Evolutionary conservation across 2,888 invertebrate species (phyloP).

Genomic region (Xanthia togata): DNA sequence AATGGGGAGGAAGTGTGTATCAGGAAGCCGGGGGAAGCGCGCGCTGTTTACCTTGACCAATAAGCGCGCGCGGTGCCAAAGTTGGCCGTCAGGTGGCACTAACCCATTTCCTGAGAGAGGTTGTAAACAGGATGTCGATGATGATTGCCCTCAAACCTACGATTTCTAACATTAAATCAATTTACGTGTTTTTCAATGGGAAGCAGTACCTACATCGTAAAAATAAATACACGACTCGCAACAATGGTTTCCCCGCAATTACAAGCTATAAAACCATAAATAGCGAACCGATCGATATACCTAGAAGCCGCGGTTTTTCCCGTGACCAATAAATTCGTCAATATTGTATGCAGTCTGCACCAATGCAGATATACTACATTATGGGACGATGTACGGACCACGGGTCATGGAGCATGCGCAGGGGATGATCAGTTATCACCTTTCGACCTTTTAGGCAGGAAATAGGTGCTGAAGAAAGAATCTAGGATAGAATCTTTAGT

Average conservation of each 20-base stretch:
- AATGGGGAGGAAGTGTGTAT: too few relatives aligned
- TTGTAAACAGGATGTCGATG: too few relatives aligned
- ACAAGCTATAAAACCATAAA: slow-evolving; percentile 28
- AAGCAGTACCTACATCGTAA: slow-evolving; percentile 25
- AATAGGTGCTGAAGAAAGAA: background rate
- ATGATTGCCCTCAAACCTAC: background rate
- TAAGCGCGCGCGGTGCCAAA: too few relatives aligned
- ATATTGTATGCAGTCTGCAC: slow-evolving; percentile 64
- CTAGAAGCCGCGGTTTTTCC: slow-evolving; percentile 30
- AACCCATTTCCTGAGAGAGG: too few relatives aligned
- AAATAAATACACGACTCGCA: slow-evolving; percentile 18
- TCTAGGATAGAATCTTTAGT: slow-evolving; percentile 2
- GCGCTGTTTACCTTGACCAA: too few relatives aligned
- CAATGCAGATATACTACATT: slow-evolving; percentile 42
- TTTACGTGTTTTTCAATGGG: slow-evolving; percentile 26
- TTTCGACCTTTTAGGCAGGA: slow-evolving; percentile 41
- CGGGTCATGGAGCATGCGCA: slow-evolving; percentile 65
- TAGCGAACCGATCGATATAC: slow-evolving; percentile 23
- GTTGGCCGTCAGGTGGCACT: too few relatives aligned
- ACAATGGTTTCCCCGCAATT: slow-evolving; percentile 28
- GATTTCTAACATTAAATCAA: background rate
- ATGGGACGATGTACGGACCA: slow-evolving; percentile 25
- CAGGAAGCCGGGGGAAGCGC: too few relatives aligned
- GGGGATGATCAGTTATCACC: slow-evolving; percentile 23
- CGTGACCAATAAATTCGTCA: slow-evolving; percentile 42